These are phyloP conservation scores for Melitaea cinxia DNA, from an alignment of 1,140 invertebrate species.

Conservation along the genomic window DNA sequence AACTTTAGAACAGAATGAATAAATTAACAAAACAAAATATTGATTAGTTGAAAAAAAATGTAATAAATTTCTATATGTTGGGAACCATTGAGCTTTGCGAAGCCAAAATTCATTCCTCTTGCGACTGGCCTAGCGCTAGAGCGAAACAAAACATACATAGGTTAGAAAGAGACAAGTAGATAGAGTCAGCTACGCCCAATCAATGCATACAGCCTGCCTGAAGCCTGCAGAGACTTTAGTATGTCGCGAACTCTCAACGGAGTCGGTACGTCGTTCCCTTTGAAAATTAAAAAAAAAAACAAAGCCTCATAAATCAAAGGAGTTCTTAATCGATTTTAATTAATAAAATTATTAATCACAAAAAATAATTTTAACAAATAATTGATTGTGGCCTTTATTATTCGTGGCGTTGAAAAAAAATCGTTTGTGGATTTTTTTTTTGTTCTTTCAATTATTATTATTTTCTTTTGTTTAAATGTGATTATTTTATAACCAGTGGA, in stretches of 20 bases:
- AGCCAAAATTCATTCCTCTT: constrained; percentile 70
- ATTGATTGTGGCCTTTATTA: not conserved
- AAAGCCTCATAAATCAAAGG: constrained; percentile 33
- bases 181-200: constrained; percentile 64
- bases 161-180: constrained; percentile 51
- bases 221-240: constrained; percentile 68
- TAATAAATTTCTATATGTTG: constrained; percentile 44
- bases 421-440: not conserved
- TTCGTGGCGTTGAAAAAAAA: not conserved
- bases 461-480: too few relatives aligned
- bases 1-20: not conserved
- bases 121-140: constrained; percentile 47
- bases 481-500: too few relatives aligned
- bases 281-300: constrained; percentile 42
- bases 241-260: constrained; percentile 47
- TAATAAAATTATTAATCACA: constrained; percentile 5
- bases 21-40: constrained; percentile 9
- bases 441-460: not conserved
- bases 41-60: constrained; percentile 21
- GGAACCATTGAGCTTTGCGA: constrained; percentile 53
- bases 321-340: constrained; percentile 5
- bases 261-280: constrained; percentile 45
- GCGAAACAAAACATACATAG: constrained; percentile 33
- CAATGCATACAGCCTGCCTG: constrained; percentile 69
- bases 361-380: not conserved